A percentile compares a stretch with the other conserved stretches of the same genome.
These are phyloP conservation scores for Drosophila setosimentum DNA, from an alignment of 2,888 invertebrate genomes.

Conservation along the genomic window DNA sequence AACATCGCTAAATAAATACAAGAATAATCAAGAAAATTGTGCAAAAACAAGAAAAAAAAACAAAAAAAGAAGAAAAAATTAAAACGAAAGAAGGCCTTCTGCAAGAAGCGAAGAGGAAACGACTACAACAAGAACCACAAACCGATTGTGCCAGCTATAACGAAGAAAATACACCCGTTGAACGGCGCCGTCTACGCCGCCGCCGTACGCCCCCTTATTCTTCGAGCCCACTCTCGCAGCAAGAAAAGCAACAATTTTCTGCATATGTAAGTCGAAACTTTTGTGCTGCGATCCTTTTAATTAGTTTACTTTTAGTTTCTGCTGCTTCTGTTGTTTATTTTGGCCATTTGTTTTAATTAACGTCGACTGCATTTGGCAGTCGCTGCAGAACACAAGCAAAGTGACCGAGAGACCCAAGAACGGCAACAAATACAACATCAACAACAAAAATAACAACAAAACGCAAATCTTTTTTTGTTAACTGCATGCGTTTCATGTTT, in stretches of 20 bases:
- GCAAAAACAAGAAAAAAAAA: conserved; percentile 16
- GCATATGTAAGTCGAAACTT: conserved; percentile 74
- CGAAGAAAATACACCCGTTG: conserved; percentile 23
- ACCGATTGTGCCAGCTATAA: conserved; percentile 15
- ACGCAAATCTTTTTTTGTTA: conserved; percentile 63
- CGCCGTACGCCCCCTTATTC: conserved; percentile 2
- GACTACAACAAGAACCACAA: conserved; percentile 2
- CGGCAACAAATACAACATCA: background rate
- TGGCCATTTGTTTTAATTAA: conserved; percentile 73
- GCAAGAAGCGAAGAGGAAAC: conserved; percentile 21
- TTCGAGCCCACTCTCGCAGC: conserved; percentile 13
- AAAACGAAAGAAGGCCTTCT: conserved; percentile 30
- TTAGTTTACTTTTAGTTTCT: conserved; percentile 69
- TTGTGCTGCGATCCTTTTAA: conserved; percentile 68
- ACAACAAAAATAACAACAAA: conserved; percentile 36
- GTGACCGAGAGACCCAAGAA: conserved; percentile 5
- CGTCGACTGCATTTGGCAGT: conserved; percentile 56
- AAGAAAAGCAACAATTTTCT: conserved; percentile 61
- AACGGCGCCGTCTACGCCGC: background rate
- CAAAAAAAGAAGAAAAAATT: background rate
- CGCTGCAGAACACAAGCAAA: conserved; percentile 39
- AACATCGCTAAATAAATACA: conserved; percentile 49
- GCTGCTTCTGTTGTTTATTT: conserved; percentile 65
- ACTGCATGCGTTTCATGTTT: conserved; percentile 58
- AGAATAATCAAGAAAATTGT: conserved; percentile 13